These are phyloP conservation scores for Mareca penelope DNA, from an alignment of 2,797 vertebrate species.

Conservation along the genomic window DNA sequence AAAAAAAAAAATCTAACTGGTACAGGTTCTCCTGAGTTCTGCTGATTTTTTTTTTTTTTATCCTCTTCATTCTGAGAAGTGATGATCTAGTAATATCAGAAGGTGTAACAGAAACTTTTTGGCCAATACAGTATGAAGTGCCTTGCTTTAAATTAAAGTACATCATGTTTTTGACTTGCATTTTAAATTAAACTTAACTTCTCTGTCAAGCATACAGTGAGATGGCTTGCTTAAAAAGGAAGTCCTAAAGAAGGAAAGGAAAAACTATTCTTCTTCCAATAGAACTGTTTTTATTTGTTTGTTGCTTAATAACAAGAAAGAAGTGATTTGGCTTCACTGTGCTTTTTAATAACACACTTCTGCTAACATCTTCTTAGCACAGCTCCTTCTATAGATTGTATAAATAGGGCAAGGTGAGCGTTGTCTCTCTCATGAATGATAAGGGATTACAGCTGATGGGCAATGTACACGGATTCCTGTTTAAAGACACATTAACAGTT, in stretches of 20 bases:
- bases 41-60: background rate
- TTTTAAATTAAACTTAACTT: background rate
- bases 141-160: background rate
- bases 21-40: background rate
- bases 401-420: background rate
- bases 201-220: background rate
- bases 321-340: background rate
- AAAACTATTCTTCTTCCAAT: background rate
- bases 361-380: background rate
- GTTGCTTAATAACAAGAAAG: background rate
- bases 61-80: background rate
- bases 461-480: background rate
- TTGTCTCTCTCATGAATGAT: background rate
- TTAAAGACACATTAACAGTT: background rate
- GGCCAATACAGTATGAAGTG: background rate
- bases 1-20: background rate
- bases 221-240: background rate
- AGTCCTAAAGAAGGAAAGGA: background rate
- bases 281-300: background rate
- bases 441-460: background rate
- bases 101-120: background rate
- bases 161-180: rapidly evolving
- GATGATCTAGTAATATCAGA: background rate
- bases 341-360: background rate
- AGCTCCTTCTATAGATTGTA: background rate